These are phyloP conservation scores for Ceratotherium simum DNA, from an alignment of 2,113 vertebrate genomes.

Conservation along the genomic window DNA sequence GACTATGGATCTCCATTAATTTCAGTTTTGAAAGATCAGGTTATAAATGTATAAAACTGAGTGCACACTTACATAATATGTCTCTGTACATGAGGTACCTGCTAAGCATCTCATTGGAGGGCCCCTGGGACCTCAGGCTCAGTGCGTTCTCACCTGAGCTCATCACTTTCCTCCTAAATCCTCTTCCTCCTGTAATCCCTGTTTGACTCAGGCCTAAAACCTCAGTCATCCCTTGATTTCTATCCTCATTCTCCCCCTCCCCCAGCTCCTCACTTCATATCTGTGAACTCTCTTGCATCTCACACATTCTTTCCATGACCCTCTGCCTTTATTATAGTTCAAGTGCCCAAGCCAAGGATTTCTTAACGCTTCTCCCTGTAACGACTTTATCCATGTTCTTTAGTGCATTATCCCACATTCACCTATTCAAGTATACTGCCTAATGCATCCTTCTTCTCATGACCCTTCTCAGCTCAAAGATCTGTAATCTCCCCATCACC, in stretches of 20 bases:
- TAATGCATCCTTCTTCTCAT: not conserved
- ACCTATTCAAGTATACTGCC: not conserved
- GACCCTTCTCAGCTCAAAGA: not conserved
- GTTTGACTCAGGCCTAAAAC: not conserved
- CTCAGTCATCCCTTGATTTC: not conserved
- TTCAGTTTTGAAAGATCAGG: conserved; percentile 60
- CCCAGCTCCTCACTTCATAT: not conserved
- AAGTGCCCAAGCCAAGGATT: not conserved
- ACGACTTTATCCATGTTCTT: not conserved
- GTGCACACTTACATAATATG: not conserved
- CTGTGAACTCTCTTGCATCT: not conserved
- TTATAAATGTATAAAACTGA: not conserved
- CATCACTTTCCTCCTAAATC: not conserved
- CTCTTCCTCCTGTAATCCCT: too few relatives aligned
- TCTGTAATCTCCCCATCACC: not conserved
- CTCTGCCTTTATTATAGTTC: not conserved
- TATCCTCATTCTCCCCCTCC: not conserved
- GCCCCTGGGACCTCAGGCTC: not conserved
- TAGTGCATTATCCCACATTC: not conserved
- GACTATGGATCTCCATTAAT: not conserved
- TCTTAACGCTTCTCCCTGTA: not conserved
- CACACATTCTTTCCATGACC: not conserved
- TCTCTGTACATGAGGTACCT: not conserved
- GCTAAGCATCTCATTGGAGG: not conserved
- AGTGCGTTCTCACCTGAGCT: not conserved